A percentile compares a stretch with the other conserved stretches of the same genome.
These are phyloP conservation scores for Cyclophora punctaria DNA, from an alignment of 2,888 invertebrate species.

Conservation along the genomic window DNA sequence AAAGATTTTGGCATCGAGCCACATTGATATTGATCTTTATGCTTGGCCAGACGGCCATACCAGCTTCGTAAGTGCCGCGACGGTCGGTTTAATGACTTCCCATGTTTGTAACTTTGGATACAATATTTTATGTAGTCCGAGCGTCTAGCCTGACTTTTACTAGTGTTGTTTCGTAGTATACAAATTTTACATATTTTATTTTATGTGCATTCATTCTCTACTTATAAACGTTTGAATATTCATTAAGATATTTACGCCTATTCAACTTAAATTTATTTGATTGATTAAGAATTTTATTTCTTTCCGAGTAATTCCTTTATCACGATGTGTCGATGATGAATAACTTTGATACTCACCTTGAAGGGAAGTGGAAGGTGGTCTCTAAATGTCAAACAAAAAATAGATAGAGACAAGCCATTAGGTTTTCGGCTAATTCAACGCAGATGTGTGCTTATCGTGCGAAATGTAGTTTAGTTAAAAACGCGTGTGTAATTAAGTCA, in stretches of 20 bases:
- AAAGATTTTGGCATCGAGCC: constrained; percentile 72
- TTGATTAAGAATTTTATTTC: constrained; percentile 15
- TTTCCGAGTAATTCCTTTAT: constrained; percentile 12
- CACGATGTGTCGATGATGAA: constrained; percentile 15
- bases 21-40: constrained; percentile 72
- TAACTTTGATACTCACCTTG: constrained; percentile 28
- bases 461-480: constrained; percentile 58
- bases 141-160: constrained; percentile 43
- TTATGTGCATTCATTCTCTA: constrained; percentile 16
- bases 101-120: constrained; percentile 63
- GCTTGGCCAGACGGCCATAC: constrained; percentile 68
- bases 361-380: constrained; percentile 32
- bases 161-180: constrained; percentile 38
- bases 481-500: constrained; percentile 61
- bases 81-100: constrained; percentile 70
- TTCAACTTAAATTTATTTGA: constrained; percentile 17
- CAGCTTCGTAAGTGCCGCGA: constrained; percentile 62
- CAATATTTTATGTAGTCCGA: constrained; percentile 54
- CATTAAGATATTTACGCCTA: constrained; percentile 8
- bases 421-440: constrained; percentile 43
- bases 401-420: constrained; percentile 32
- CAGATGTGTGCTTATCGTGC: constrained; percentile 60
- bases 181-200: constrained; percentile 21
- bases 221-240: constrained; percentile 11
- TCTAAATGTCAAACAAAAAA: constrained; percentile 24